Percentiles rank a stretch among this genome's conserved stretches.
Evolutionary conservation across 2,888 invertebrate species (phyloP).

Genomic region (Eudemis profundana): DNA sequence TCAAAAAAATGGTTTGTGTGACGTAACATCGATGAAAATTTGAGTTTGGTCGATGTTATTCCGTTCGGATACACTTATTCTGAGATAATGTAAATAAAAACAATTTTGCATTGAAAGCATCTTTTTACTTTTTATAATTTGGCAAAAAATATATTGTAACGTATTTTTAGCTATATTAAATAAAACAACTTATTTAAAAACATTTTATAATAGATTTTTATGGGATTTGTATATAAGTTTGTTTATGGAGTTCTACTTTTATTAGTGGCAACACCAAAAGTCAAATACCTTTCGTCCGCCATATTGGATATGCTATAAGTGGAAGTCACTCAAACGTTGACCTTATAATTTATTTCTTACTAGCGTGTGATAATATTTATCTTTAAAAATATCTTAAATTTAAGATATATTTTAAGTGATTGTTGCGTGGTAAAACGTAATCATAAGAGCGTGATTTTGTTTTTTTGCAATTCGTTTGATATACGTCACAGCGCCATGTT

Average conservation of each 20-base stretch:
- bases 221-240: neutral
- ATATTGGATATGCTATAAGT: slow-evolving; percentile 81
- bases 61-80: slow-evolving; percentile 19
- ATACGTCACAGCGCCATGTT: slow-evolving; percentile 86
- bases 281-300: slow-evolving; percentile 72
- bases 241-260: slow-evolving; percentile 26
- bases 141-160: neutral
- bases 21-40: neutral
- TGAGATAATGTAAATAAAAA: slow-evolving; percentile 10
- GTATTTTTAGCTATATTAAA: neutral
- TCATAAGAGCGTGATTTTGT: slow-evolving; percentile 59
- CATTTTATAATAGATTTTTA: neutral
- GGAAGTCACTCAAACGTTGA: slow-evolving; percentile 82
- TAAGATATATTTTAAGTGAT: slow-evolving; percentile 64
- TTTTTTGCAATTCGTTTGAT: slow-evolving; percentile 80
- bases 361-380: slow-evolving; percentile 63
- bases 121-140: neutral
- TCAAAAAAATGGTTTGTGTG: slow-evolving; percentile 4
- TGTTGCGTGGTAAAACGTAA: slow-evolving; percentile 57
- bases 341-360: slow-evolving; percentile 75
- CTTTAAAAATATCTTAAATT: slow-evolving; percentile 65
- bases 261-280: slow-evolving; percentile 67
- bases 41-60: neutral
- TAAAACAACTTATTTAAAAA: neutral
- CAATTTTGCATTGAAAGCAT: neutral